Evolutionary conservation across 1,140 invertebrate species (phyloP).

Genomic region (Macrosteles quadrilineatus): DNA sequence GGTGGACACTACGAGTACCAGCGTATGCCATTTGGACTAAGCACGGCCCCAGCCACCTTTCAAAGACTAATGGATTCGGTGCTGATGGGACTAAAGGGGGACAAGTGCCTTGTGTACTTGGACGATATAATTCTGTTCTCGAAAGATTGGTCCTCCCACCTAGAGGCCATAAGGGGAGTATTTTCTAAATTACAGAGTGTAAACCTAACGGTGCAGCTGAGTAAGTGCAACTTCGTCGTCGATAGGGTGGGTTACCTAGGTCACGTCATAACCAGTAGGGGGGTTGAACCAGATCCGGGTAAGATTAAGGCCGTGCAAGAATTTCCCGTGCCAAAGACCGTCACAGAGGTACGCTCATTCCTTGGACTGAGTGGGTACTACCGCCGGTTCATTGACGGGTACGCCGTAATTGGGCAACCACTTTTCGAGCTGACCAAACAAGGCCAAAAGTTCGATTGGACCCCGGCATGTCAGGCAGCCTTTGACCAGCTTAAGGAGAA

Average conservation of each 20-base stretch:
- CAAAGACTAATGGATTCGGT: constrained; percentile 45
- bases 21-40: constrained; percentile 40
- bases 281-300: constrained; percentile 49
- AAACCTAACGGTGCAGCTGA: constrained; percentile 51
- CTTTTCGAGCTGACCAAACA: constrained; percentile 47
- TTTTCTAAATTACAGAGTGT: constrained; percentile 47
- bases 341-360: constrained; percentile 51
- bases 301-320: constrained; percentile 49
- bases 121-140: constrained; percentile 51
- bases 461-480: too few species aligned
- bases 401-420: constrained; percentile 46
- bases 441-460: constrained; percentile 24
- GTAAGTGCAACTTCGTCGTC: too few species aligned
- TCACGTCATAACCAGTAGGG: constrained; percentile 48
- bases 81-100: constrained; percentile 45
- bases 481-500: background rate
- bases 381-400: constrained; percentile 49
- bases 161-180: constrained; percentile 43
- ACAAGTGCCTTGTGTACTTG: constrained; percentile 52
- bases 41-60: constrained; percentile 33
- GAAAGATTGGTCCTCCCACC: constrained; percentile 45
- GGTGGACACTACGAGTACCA: constrained; percentile 33
- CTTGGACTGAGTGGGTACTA: constrained; percentile 52
- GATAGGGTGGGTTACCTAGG: constrained; percentile 52
- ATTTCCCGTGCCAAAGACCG: constrained; percentile 48